A percentile compares a stretch with the other conserved stretches of the same genome.
These are phyloP conservation scores for Drepana falcataria DNA, from an alignment of 2,888 invertebrate species.

Conservation along the genomic window DNA sequence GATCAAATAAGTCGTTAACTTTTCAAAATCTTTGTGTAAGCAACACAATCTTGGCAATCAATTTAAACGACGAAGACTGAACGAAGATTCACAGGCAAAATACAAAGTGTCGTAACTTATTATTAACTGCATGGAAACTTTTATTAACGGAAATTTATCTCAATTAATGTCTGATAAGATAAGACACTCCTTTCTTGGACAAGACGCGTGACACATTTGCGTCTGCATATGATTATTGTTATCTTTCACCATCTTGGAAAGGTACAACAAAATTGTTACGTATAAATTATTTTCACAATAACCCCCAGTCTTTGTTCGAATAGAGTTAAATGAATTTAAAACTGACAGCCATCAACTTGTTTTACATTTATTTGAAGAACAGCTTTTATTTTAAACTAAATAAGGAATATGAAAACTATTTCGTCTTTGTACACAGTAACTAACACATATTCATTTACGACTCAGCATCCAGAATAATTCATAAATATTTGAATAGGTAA, in stretches of 20 bases:
- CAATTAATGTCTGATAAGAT: slow-evolving; percentile 59
- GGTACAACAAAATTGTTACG: slow-evolving; percentile 19
- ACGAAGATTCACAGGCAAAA: slow-evolving; percentile 3
- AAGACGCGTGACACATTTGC: slow-evolving; percentile 57
- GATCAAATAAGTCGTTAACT: no score
- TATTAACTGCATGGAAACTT: slow-evolving; percentile 51
- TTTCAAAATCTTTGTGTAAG: no score
- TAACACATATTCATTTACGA: no score
- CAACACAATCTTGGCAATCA: no score
- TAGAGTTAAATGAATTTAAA: no score
- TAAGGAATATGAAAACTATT: no score
- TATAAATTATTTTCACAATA: slow-evolving; percentile 23
- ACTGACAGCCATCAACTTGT: no score
- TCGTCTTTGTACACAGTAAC: no score
- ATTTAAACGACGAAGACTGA: neutral
- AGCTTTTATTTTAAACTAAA: no score
- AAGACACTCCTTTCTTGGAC: slow-evolving; percentile 42
- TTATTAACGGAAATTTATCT: slow-evolving; percentile 54
- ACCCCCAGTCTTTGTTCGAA: neutral
- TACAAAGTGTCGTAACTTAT: slow-evolving; percentile 34
- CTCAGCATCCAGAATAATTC: no score
- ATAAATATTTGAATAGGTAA: no score
- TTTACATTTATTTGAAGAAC: no score
- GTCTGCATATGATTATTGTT: slow-evolving; percentile 40
- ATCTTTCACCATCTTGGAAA: slow-evolving; percentile 47